Evolutionary conservation across 2,888 invertebrate genomes (phyloP), one percentile per base, ranked within the genome.

Genomic region (Netelia melanura): DNA sequence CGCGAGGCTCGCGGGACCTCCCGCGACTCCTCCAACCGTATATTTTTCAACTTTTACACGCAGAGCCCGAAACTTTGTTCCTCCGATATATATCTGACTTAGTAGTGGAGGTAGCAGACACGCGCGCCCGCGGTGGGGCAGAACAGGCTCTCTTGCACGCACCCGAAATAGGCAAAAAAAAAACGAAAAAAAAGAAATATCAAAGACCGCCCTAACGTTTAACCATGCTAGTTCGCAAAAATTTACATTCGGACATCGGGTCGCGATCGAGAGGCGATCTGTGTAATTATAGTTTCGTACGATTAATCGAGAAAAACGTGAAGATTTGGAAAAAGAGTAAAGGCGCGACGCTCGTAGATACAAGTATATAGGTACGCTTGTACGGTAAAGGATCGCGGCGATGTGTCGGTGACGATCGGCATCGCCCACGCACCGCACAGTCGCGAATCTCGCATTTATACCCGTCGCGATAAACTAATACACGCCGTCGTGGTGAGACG

Each of bases 11-110:
- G 62, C 65, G 62, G 62, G 52, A 48, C 44, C 54, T 64, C 71
- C 44, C 56, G 71, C 76, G 54, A 68, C 75, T 61, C 76, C 38
- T 58, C 65, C 75, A 38, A 14, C 38, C 30, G 44, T 56, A 14
- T 30, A 21, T 76, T 64, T 80, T 85, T 85, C 74, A 76, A 80
- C 79, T 74, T 80, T 83, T 83, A 85, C 86, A 87, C 87, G 87
- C 87, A 79, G 80, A 80, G 75, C 79, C 61, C 48, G 21, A 70
- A 78, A 78, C 68, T 61, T 78, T 54, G 21, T 56, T 23, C 43
- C 43, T 62, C 23, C 17, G 21, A 44, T 17, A 43, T 77, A 68
- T 44, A 58, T n/a, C 21, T 52, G 5, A 30, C 30, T 3, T 30
- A 30, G 23, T 52, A 48, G 43, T 25, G 43, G 54, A 17, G 58